Base-by-base conservation (phyloP, 1,140 invertebrate species). In the Thalassaphorura encarpata region DNA sequence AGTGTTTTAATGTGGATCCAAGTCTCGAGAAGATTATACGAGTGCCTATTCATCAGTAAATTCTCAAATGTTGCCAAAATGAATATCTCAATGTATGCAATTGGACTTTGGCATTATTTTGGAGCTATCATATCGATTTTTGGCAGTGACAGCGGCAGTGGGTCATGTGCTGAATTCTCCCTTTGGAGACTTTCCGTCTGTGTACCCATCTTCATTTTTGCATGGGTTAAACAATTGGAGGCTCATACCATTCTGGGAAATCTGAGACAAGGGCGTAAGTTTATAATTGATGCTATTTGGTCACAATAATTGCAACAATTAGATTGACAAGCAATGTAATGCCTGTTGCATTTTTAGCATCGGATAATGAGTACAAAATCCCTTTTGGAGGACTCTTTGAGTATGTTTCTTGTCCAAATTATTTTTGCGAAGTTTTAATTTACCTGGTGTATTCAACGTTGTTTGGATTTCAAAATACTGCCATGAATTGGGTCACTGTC, bases 51-150 rank as follows among this genome's bases (percentile, higher is more conserved):
- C 26, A 27, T 47, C 18, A 47, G 45, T 26, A 47, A 47, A 18
- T 47, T 47, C 24, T 47, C 45, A 3, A 8, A 21, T 24, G 18
- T 26, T 8, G 45, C 45, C 28, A 23, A 47, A 47, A 47, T 47
- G 45, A 47, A 26, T 19, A 18, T 47, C 5, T 11, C 45, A 4
- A 27, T 47, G 5, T 47, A 47, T 18, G 13, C 28, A 26, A 27
- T 27, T 8, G 45, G 45, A 27, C 28, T 47, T 26, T 47, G 45
- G 45, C 45, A 47, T 47, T 47, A 47, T 47, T 47, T 47, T 19
- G 45, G 45, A 26, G 24, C 45, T 23, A 21, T 47, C 8, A 27
- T 47, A 8, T 47, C 45, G 5, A 19, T 47, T 8, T 27, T 47
- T 26, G 45, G 45, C 6, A 26, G 45, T 24, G 28, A 26, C 45